Base-by-base conservation (phyloP, 35 echinoderm and acorn worm species). In the Heliocidaris erythrogramma region DNA sequence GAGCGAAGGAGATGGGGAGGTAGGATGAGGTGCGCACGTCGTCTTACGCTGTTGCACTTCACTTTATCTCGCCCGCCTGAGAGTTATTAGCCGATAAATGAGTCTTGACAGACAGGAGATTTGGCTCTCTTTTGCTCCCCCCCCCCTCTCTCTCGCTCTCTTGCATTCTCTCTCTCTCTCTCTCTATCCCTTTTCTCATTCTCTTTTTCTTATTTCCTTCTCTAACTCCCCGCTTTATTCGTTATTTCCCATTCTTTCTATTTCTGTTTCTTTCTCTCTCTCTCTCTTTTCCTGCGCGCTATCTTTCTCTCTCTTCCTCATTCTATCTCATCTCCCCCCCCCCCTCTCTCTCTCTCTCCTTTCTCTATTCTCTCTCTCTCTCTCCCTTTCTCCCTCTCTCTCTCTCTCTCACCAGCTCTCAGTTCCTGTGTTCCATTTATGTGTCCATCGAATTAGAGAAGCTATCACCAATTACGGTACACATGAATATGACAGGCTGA, bases 71-170 rank as follows among this genome's bases (percentile, higher is more conserved):
- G 85, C 13, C 87, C 65, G 47, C 47, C 87, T 17, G 1, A 32
- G 31, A 42, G 87, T 89, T 89, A 89, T 89, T 89, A 89, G 47
- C 87, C 12, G 87, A 89, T 89, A 89, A 89, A 89, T 89, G 87
- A 12, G 47, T 89, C 31, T 89, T 42, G 87, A 42, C 87, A 32
- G 87, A 89, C 87, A 86, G 13, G 85, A 56, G 85, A 86, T 89
- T 35, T 12, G 31, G 24, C 32, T 89, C 32, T 89, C 48, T 93
- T 93, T 49, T 30, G 13, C 5, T 47, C 42, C 5, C 42, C 5
- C 30, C 5, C 42, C 6, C 42, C 30, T 31, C 32, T 90, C 32
- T 30, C 30, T 31, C 87, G 10, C 87, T 12, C 13, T 31, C 31
- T 31, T 90, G 11, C 30, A 10, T 35, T 30, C 87, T 30, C 32